These are phyloP conservation scores for zebrafish (Danio rerio) DNA, from an alignment of 2,113 vertebrate genomes.

Conservation along the genomic window DNA sequence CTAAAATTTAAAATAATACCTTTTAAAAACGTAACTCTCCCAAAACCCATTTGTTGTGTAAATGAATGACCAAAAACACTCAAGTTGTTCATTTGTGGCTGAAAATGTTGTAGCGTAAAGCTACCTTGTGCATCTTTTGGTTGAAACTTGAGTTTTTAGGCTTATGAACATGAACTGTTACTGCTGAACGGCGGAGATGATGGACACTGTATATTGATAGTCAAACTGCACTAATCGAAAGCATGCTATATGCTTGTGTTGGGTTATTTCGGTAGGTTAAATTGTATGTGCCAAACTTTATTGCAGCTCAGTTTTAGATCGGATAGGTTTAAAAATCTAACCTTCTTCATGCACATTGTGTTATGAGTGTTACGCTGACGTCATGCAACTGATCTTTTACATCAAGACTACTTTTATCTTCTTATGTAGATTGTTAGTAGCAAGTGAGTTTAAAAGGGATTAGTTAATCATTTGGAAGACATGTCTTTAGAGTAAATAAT, in stretches of 20 bases:
- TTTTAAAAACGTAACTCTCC: no score
- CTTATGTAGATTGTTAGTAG: slow-evolving; percentile 32
- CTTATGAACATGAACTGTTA: slow-evolving; percentile 10
- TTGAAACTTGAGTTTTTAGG: not conserved
- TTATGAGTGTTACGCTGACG: slow-evolving; percentile 20
- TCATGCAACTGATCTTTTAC: slow-evolving; percentile 12
- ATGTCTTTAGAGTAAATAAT: slow-evolving; percentile 31
- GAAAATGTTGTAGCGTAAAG: no score
- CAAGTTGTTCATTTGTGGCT: no score
- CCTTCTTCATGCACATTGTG: slow-evolving; percentile 13
- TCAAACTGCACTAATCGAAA: not conserved
- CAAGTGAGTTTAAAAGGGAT: not conserved
- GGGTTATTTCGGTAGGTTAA: not conserved
- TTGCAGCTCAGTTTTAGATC: slow-evolving; percentile 1
- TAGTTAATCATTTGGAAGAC: not conserved
- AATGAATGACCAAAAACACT: no score
- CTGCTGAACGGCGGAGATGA: not conserved
- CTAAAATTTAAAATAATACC: no score
- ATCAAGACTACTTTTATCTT: slow-evolving; percentile 11
- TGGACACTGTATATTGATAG: not conserved
- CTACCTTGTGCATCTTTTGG: not conserved
- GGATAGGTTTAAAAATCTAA: not conserved
- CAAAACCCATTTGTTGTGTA: no score
- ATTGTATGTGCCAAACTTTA: slow-evolving; percentile 25
- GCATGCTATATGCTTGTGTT: not conserved